Percentiles rank a stretch among this genome's conserved stretches.
Conservation (phyloP, 2,113 vertebrate genomes). For the Poeciliopsis retropinna region DNA sequence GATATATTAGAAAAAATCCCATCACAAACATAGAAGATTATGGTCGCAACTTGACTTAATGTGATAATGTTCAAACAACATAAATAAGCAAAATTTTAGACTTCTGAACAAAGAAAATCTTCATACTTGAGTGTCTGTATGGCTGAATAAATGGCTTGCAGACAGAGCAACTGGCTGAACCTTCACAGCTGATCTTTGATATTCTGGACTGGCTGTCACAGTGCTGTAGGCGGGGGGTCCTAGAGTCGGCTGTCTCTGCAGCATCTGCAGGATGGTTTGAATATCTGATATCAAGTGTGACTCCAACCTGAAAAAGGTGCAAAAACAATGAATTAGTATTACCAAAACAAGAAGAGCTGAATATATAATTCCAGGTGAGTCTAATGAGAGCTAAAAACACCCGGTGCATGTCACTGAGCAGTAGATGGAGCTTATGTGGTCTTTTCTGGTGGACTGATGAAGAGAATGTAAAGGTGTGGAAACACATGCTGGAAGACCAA, state of each 20-base stretch:
- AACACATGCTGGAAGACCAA: slow-evolving; percentile 36
- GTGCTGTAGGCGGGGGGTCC: slow-evolving; percentile 96
- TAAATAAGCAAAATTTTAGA: neutral
- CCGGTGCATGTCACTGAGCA: slow-evolving; percentile 27
- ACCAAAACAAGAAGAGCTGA: neutral
- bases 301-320: slow-evolving; percentile 85
- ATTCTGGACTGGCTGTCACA: slow-evolving; percentile 88
- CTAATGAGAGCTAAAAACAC: slow-evolving; percentile 7
- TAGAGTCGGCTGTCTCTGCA: slow-evolving; percentile 88
- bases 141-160: slow-evolving; percentile 85
- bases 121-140: slow-evolving; percentile 84
- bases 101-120: neutral
- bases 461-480: slow-evolving; percentile 12
- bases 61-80: neutral
- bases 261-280: slow-evolving; percentile 92
- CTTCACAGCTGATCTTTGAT: slow-evolving; percentile 81
- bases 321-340: neutral
- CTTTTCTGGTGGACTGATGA: slow-evolving; percentile 19
- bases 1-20: neutral
- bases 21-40: neutral
- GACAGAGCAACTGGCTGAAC: slow-evolving; percentile 83
- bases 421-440: slow-evolving; percentile 60
- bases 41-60: neutral
- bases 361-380: slow-evolving; percentile 8
- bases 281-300: slow-evolving; percentile 96